A percentile compares a stretch with the other conserved stretches of the same genome.
Evolutionary conservation across 30 jellyfish, hydroid and myxozoan species (phyloP).

Genomic region (Turritopsis dohrnii): DNA sequence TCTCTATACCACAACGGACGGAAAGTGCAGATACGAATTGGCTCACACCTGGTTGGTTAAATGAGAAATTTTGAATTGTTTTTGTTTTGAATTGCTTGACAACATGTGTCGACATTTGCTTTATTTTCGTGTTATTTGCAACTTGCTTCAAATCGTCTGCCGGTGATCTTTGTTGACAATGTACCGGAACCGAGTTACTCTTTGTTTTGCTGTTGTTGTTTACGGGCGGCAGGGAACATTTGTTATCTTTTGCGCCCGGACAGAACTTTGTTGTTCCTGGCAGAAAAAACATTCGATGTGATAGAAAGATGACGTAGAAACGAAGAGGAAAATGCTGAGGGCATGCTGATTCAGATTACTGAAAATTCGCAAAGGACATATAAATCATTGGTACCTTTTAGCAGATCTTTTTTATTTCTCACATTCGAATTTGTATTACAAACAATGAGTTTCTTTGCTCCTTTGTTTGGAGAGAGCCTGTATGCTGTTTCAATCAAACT

Average conservation of each 20-base stretch:
- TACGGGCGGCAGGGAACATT: background rate
- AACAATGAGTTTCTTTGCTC: background rate
- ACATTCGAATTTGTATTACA: background rate
- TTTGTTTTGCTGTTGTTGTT: slow-evolving; percentile 3
- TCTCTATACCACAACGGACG: too few species aligned
- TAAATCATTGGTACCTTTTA: too few species aligned
- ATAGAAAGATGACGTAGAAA: too few species aligned
- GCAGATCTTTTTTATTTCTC: background rate
- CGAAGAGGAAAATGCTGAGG: too few species aligned
- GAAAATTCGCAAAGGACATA: too few species aligned
- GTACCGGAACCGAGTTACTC: slow-evolving; percentile 1
- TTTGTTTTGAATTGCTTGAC: slow-evolving; percentile 16
- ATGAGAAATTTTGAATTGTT: slow-evolving; percentile 19
- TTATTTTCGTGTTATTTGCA: slow-evolving; percentile 1
- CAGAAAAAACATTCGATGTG: too few species aligned
- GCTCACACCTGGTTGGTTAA: slow-evolving; percentile 20
- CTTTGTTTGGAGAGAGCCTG: background rate
- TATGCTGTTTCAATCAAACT: background rate
- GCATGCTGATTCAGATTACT: too few species aligned
- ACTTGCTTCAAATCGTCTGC: slow-evolving; percentile 6
- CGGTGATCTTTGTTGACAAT: background rate
- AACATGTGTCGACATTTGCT: slow-evolving; percentile 6
- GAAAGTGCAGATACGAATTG: too few species aligned
- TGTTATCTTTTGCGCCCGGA: background rate
- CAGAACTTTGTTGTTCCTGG: background rate